A percentile compares a stretch with the other conserved stretches of the same genome.
Conservation (phyloP, 1,140 invertebrate genomes). For the Conus betulinus region DNA sequence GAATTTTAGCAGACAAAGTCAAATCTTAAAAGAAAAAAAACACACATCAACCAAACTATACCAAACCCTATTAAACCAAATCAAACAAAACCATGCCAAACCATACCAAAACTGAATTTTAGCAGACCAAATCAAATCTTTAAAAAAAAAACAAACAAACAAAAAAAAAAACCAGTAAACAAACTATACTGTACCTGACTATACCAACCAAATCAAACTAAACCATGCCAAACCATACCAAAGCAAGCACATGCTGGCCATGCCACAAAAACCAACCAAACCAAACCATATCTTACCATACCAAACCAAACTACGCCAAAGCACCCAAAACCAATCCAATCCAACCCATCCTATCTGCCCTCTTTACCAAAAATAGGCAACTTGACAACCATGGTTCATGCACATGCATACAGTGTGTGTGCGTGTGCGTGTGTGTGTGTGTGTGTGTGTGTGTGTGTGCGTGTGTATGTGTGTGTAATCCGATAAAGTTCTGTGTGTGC, state of each 20-base stretch:
- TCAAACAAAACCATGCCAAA: not conserved
- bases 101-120: constrained; percentile 43
- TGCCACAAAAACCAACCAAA: not conserved
- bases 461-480: too few species aligned
- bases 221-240: constrained; percentile 10
- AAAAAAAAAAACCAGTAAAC: constrained; percentile 49
- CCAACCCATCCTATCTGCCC: constrained; percentile 35
- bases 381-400: too few species aligned
- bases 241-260: not conserved
- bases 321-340: constrained; percentile 41
- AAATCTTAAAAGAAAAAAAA: constrained; percentile 6
- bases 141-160: constrained; percentile 36
- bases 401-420: too few species aligned
- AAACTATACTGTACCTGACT: constrained; percentile 51
- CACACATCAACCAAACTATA: constrained; percentile 36
- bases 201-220: not conserved
- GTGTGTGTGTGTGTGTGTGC: too few species aligned
- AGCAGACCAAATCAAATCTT: constrained; percentile 44
- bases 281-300: constrained; percentile 7
- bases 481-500: too few species aligned
- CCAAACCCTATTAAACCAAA: constrained; percentile 36
- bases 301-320: constrained; percentile 28
- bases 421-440: too few species aligned
- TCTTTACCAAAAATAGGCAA: too few species aligned
- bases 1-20: not conserved